Percentiles rank a stretch among this genome's conserved stretches.
phyloP scores from a whole-genome alignment of 2,888 invertebrate genomes.

The Anagyrus pseudococci region DNA sequence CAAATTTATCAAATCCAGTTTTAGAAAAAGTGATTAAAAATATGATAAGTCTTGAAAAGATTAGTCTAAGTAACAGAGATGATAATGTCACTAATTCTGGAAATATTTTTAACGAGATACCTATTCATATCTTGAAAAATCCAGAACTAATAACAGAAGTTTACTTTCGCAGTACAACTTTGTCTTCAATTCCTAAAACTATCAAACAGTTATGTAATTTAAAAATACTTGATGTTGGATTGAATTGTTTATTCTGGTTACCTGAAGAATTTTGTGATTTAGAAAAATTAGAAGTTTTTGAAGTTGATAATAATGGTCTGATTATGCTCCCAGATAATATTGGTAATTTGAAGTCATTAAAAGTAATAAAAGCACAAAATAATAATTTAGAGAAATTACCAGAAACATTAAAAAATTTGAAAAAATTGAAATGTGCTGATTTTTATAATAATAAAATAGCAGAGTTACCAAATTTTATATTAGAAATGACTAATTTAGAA shows the following conservation, averaged over 20 bases:
- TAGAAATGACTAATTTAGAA: conserved; percentile 10
- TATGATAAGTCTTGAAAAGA: conserved; percentile 29
- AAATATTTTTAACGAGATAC: conserved; percentile 32
- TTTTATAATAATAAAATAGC: conserved; percentile 33
- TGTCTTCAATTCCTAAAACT: conserved; percentile 19
- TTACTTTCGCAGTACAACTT: conserved; percentile 22
- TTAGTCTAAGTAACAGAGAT: conserved; percentile 29
- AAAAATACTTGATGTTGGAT: conserved; percentile 31
- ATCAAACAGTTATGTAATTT: conserved; percentile 30
- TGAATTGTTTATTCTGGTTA: conserved; percentile 33
- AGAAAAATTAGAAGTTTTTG: conserved; percentile 24
- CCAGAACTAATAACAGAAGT: conserved; percentile 27
- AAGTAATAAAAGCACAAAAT: conserved; percentile 19
- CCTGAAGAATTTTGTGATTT: conserved; percentile 38
- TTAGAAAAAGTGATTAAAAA: conserved; percentile 32
- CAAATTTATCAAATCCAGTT: conserved; percentile 28
- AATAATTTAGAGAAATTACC: conserved; percentile 29
- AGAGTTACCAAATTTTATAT: conserved; percentile 25
- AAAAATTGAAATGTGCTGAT: conserved; percentile 26
- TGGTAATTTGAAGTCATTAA: conserved; percentile 32
- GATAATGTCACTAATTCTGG: neutral
- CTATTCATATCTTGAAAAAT: conserved; percentile 21
- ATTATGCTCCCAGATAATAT: conserved; percentile 29
- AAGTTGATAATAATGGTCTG: conserved; percentile 29
- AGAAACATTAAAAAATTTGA: conserved; percentile 32